Conservation (phyloP, 2,888 invertebrate genomes). For the Tiphia femorata region DNA sequence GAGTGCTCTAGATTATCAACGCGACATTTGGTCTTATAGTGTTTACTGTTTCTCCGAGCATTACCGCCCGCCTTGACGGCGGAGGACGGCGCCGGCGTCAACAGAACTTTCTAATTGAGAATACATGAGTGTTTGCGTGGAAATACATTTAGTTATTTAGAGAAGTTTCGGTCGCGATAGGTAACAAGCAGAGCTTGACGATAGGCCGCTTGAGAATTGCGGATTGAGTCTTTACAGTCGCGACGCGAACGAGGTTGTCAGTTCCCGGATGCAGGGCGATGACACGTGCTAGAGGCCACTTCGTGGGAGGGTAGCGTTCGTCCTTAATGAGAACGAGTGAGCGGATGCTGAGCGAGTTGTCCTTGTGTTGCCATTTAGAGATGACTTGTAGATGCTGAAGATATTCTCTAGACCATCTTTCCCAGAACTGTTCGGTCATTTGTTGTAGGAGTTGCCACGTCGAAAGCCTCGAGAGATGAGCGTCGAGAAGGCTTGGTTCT, state of each 20-base stretch:
- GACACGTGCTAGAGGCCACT: slow-evolving; percentile 1
- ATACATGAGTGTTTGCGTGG: too few relatives aligned
- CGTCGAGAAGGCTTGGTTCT: neutral
- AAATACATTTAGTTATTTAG: too few relatives aligned
- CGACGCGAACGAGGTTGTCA: neutral
- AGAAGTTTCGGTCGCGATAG: neutral
- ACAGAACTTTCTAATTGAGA: too few relatives aligned
- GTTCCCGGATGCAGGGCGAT: neutral
- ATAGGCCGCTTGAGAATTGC: neutral
- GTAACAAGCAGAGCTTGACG: neutral
- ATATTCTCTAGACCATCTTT: neutral
- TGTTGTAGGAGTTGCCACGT: neutral
- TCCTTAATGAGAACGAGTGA: neutral
- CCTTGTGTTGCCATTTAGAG: neutral
- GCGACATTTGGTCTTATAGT: too few relatives aligned
- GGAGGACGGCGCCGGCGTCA: too few relatives aligned
- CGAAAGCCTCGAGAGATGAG: neutral
- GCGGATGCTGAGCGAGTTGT: neutral
- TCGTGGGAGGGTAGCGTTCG: neutral
- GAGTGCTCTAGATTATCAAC: too few relatives aligned
- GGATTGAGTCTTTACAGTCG: neutral
- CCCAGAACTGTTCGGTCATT: neutral
- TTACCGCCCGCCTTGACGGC: too few relatives aligned
- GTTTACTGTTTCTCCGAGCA: too few relatives aligned
- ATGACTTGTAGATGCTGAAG: neutral